Conservation (phyloP, 2,888 invertebrate species). For the Calliscelio sp. region DNA sequence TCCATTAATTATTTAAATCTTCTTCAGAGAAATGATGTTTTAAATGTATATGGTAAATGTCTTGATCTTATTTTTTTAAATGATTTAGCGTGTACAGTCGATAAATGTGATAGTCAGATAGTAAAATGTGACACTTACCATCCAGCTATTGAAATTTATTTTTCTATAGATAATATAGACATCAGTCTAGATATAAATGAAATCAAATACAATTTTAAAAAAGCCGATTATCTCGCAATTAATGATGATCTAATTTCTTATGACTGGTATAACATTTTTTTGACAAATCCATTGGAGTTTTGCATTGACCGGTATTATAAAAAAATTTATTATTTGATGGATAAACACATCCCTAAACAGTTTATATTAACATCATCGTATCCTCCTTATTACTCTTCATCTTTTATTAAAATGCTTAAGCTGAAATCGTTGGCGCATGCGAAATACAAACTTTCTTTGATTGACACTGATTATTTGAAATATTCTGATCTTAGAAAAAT, state of each 20-base stretch:
- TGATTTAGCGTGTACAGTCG: not conserved
- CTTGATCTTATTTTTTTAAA: not conserved
- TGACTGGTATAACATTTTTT: slow-evolving; percentile 13
- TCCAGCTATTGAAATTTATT: slow-evolving; percentile 10
- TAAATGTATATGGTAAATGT: not conserved
- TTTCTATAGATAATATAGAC: not conserved
- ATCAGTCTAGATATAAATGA: too few relatives aligned
- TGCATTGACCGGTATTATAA: slow-evolving; percentile 1
- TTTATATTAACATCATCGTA: not conserved
- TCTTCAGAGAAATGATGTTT: not conserved
- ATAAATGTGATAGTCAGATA: too few relatives aligned
- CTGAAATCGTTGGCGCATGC: not conserved
- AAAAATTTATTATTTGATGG: slow-evolving; percentile 8
- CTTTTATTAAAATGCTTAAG: not conserved
- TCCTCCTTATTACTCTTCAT: not conserved
- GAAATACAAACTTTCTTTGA: not conserved
- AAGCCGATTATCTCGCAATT: slow-evolving; percentile 5
- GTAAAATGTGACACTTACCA: slow-evolving; percentile 3
- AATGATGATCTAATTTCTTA: not conserved
- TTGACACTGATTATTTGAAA: not conserved
- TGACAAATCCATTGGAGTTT: not conserved
- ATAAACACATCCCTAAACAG: slow-evolving; percentile 4
- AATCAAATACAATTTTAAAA: slow-evolving; percentile 1
- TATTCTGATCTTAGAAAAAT: not conserved
- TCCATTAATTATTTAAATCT: slow-evolving; percentile 3